Evolutionary conservation across 1,140 invertebrate genomes (phyloP).

Genomic region (Aphidius ervi): DNA sequence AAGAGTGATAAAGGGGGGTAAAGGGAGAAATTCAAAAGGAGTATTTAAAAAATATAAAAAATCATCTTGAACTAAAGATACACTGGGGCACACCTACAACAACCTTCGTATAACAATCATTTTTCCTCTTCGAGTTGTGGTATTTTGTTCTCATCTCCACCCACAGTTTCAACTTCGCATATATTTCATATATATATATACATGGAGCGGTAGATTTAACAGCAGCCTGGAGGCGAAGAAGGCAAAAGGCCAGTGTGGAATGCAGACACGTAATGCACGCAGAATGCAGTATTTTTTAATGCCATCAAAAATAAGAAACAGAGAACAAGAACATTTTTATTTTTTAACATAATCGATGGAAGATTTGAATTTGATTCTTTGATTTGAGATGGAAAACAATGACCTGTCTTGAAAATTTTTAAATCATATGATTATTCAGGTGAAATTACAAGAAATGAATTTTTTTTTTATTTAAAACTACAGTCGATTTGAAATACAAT

Average conservation of each 20-base stretch:
- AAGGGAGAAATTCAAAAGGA: constrained; percentile 19
- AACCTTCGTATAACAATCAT: constrained; percentile 31
- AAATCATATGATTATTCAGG: too few species aligned
- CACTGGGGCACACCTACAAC: constrained; percentile 19
- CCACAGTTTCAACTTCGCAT: too few species aligned
- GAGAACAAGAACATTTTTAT: neutral
- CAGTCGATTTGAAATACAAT: too few species aligned
- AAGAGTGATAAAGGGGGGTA: constrained; percentile 8
- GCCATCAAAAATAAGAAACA: neutral
- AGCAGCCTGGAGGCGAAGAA: constrained; percentile 15
- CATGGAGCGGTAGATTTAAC: constrained; percentile 1
- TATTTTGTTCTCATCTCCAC: constrained; percentile 5
- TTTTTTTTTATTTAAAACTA: too few species aligned
- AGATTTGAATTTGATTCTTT: neutral
- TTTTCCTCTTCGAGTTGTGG: constrained; percentile 7
- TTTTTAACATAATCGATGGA: neutral
- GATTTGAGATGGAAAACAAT: too few species aligned
- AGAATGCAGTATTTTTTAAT: constrained; percentile 34
- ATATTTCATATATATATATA: too few species aligned
- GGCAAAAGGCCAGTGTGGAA: constrained; percentile 44
- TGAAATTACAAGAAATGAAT: too few species aligned
- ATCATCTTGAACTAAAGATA: constrained; percentile 10
- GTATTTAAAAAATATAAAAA: constrained; percentile 11
- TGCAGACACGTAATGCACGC: constrained; percentile 48
- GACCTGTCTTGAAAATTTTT: too few species aligned